phyloP scores from a whole-genome alignment of 2,888 invertebrate species.

The Hemistola chrysoprasaria region DNA sequence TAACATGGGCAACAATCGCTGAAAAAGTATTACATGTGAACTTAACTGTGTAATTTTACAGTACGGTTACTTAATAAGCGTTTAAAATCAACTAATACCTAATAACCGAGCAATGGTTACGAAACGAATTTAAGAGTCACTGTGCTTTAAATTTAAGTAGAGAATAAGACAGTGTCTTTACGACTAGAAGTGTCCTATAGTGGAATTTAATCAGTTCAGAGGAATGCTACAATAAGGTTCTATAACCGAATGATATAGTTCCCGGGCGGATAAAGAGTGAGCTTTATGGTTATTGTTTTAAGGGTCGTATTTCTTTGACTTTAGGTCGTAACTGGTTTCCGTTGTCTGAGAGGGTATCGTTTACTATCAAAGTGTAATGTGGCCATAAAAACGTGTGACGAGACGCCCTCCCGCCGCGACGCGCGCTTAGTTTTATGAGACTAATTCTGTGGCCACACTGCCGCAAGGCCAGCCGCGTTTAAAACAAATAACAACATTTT shows the following conservation, averaged over 20 bases:
- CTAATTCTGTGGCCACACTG: conserved; percentile 25
- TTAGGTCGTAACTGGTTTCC: conserved; percentile 6
- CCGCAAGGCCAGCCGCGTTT: conserved; percentile 1
- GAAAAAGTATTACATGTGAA: conserved; percentile 9
- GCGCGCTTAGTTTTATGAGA: conserved; percentile 44
- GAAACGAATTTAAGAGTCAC: conserved; percentile 13
- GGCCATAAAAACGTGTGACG: conserved; percentile 56
- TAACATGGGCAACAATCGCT: conserved; percentile 9
- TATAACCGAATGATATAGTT: conserved; percentile 16
- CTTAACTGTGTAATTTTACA: conserved; percentile 1
- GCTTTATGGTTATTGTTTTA: conserved; percentile 15
- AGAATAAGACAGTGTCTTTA: conserved; percentile 11
- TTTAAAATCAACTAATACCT: conserved; percentile 10
- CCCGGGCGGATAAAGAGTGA: conserved; percentile 10
- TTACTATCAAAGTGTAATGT: conserved; percentile 43
- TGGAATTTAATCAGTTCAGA: conserved; percentile 26
- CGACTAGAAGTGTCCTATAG: conserved; percentile 3
- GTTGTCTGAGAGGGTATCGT: conserved; percentile 37
- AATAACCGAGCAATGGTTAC: conserved; percentile 13
- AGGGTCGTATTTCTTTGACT: conserved; percentile 14
- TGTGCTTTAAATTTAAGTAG: conserved; percentile 6
- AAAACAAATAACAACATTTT: conserved; percentile 20
- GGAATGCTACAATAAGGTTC: conserved; percentile 25
- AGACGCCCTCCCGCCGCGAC: conserved; percentile 41
- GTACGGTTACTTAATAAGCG: conserved; percentile 5